Conservation (phyloP, 2,888 invertebrate genomes). For the Balanococcus diminutus region DNA sequence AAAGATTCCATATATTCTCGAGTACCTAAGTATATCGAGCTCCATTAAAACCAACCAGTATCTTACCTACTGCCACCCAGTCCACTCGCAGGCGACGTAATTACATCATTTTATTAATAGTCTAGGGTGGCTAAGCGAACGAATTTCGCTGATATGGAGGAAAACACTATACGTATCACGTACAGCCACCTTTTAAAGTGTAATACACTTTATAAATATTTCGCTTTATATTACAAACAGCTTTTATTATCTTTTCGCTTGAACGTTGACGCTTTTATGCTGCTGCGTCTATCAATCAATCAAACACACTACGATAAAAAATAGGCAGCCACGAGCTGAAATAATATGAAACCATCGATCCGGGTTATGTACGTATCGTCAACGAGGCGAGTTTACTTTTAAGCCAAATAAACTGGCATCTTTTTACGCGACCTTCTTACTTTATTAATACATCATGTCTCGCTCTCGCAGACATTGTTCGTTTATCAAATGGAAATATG, state of each 20-base stretch:
- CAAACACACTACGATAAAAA: background rate
- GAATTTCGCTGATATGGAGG: background rate
- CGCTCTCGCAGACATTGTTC: background rate
- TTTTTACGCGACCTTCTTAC: slow-evolving; percentile 8
- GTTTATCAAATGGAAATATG: background rate
- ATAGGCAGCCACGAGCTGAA: background rate
- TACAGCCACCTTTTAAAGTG: background rate
- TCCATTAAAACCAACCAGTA: background rate
- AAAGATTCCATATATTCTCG: background rate
- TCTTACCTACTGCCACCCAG: background rate
- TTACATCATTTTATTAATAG: background rate
- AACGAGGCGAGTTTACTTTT: slow-evolving; percentile 17
- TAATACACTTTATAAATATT: slow-evolving; percentile 33
- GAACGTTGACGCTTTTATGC: slow-evolving; percentile 10
- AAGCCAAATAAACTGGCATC: background rate
- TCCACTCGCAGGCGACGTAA: background rate
- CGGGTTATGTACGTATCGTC: slow-evolving; percentile 11
- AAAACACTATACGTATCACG: slow-evolving; percentile 2
- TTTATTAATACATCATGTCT: slow-evolving; percentile 11
- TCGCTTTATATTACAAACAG: slow-evolving; percentile 2
- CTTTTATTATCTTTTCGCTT: slow-evolving; percentile 40
- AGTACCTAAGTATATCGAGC: background rate
- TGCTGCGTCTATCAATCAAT: slow-evolving; percentile 22
- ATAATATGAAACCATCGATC: slow-evolving; percentile 19
- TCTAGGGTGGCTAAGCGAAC: background rate